A percentile compares a stretch with the other conserved stretches of the same genome.
Conservation (phyloP, 2,113 vertebrate species). For the Falcunculus frontatus region DNA sequence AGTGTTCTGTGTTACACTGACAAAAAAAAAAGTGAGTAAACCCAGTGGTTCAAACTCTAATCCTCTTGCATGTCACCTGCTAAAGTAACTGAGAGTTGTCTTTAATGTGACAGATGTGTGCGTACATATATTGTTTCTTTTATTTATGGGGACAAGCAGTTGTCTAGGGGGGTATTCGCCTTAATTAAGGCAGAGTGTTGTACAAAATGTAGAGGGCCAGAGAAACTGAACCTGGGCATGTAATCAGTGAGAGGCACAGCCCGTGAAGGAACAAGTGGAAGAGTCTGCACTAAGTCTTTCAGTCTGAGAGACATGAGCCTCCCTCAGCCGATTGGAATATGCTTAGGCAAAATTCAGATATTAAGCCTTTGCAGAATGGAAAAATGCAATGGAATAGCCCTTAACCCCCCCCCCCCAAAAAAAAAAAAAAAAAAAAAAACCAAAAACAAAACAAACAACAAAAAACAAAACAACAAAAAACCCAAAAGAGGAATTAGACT, state of each 20-base stretch:
- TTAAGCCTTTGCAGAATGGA: neutral
- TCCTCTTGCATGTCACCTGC: neutral
- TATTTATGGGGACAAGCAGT: neutral
- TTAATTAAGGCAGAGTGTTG: neutral
- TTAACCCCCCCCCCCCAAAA: too few relatives aligned
- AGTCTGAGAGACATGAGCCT: neutral
- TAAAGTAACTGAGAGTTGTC: neutral
- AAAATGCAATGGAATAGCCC: neutral
- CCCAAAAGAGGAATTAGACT: neutral
- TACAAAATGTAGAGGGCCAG: neutral
- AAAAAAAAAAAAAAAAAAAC: neutral
- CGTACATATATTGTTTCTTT: neutral
- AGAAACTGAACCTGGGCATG: neutral
- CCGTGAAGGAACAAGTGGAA: neutral
- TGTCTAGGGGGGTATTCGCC: neutral
- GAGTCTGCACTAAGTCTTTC: neutral
- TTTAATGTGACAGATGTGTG: neutral
- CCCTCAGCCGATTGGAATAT: accelerated
- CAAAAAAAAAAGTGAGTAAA: neutral
- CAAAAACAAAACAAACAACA: too few relatives aligned
- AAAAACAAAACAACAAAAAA: neutral
- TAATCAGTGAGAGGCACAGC: neutral
- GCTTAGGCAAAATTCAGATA: neutral
- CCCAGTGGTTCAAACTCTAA: neutral
- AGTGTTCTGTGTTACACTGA: neutral